Evolutionary conservation across 2,888 invertebrate genomes (phyloP).

Genomic region (Ypsolopha sequella): DNA sequence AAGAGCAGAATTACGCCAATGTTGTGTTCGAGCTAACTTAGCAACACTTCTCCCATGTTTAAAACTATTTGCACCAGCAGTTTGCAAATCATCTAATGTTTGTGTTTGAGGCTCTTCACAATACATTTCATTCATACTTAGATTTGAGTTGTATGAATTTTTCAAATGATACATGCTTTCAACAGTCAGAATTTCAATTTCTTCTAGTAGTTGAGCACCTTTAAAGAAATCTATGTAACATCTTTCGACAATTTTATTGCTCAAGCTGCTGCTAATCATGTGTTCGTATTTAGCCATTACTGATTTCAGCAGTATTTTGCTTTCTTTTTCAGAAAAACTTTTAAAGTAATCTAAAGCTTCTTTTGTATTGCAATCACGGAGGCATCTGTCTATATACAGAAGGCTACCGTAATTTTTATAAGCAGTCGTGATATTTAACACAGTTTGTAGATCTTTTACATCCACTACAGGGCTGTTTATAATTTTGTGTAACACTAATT

Average conservation of each 20-base stretch:
- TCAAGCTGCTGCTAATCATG: slow-evolving; percentile 28
- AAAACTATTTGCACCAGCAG: slow-evolving; percentile 19
- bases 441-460: slow-evolving; percentile 42
- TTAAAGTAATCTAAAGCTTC: slow-evolving; percentile 45
- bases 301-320: slow-evolving; percentile 37
- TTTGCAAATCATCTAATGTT: neutral
- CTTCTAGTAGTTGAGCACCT: slow-evolving; percentile 35
- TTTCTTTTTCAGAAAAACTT: slow-evolving; percentile 30
- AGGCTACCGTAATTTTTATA: slow-evolving; percentile 39
- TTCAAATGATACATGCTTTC: slow-evolving; percentile 54
- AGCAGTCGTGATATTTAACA: slow-evolving; percentile 37
- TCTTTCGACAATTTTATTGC: slow-evolving; percentile 32
- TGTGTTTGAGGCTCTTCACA: slow-evolving; percentile 18
- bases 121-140: slow-evolving; percentile 38
- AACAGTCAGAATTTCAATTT: slow-evolving; percentile 32
- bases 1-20: slow-evolving; percentile 27
- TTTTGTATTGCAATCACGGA: slow-evolving; percentile 45
- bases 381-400: slow-evolving; percentile 48
- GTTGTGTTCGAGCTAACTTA: slow-evolving; percentile 28
- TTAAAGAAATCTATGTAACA: slow-evolving; percentile 62
- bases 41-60: slow-evolving; percentile 33
- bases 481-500: slow-evolving; percentile 48
- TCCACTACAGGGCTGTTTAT: slow-evolving; percentile 33
- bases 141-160: slow-evolving; percentile 38
- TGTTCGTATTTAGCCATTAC: slow-evolving; percentile 50